These are phyloP conservation scores for Beris chalybata DNA, from an alignment of 2,888 invertebrate species.

Conservation along the genomic window DNA sequence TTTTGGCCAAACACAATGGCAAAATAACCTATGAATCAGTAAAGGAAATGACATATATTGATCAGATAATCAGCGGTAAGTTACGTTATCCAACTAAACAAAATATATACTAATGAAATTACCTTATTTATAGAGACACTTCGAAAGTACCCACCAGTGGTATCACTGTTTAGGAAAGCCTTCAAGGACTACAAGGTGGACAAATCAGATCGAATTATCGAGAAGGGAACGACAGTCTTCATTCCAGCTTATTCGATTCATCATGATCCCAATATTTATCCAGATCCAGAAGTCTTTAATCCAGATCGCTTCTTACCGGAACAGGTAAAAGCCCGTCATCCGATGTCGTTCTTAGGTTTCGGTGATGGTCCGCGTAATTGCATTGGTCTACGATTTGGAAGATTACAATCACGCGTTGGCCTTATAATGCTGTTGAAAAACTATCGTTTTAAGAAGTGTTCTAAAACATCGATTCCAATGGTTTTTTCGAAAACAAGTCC, in stretches of 20 bases:
- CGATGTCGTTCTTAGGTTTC: constrained; percentile 54
- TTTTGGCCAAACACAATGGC: constrained; percentile 51
- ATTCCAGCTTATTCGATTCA: constrained; percentile 64
- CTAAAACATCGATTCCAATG: constrained; percentile 40
- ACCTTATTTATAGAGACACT: constrained; percentile 56
- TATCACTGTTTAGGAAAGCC: constrained; percentile 56
- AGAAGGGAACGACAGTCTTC: constrained; percentile 59
- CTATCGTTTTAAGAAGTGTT: constrained; percentile 29
- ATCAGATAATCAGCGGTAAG: constrained; percentile 57
- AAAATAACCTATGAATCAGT: constrained; percentile 57
- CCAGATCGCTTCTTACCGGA: constrained; percentile 64
- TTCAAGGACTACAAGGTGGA: constrained; percentile 57
- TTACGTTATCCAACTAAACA: not conserved
- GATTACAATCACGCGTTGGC: constrained; percentile 44
- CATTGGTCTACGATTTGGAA: constrained; percentile 53
- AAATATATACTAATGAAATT: not conserved
- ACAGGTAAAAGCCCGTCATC: constrained; percentile 56
- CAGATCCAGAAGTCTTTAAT: constrained; percentile 64
- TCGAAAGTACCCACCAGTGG: constrained; percentile 60
- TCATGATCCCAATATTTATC: constrained; percentile 63
- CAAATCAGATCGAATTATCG: constrained; percentile 55
- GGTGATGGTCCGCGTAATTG: constrained; percentile 56
- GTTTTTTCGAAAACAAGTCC: constrained; percentile 37
- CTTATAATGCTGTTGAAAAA: constrained; percentile 32
- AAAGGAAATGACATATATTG: constrained; percentile 57